Evolutionary conservation across 2,888 invertebrate species (phyloP).

Genomic region (Odontocolon sp.): DNA sequence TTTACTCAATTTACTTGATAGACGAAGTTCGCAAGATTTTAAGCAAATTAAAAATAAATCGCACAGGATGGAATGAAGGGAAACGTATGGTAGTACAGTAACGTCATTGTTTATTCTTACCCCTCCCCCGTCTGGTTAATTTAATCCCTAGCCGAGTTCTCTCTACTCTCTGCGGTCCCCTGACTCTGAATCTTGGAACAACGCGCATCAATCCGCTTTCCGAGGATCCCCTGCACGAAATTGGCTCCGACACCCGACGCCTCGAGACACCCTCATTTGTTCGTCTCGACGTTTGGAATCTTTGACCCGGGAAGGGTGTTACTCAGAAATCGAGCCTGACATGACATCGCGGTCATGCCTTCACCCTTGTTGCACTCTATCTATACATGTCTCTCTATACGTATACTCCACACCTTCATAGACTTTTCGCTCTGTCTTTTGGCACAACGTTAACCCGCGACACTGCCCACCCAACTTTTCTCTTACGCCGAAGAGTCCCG

Average conservation of each 20-base stretch:
- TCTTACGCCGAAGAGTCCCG: slow-evolving; percentile 36
- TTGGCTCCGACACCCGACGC: slow-evolving; percentile 46
- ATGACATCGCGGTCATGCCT: slow-evolving; percentile 12
- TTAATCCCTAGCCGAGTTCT: slow-evolving; percentile 8
- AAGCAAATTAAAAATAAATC: neutral
- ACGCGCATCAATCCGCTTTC: slow-evolving; percentile 54
- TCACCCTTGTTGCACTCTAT: neutral
- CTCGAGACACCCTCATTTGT: slow-evolving; percentile 54
- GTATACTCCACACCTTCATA: neutral
- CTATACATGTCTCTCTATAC: neutral
- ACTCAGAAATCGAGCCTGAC: slow-evolving; percentile 32
- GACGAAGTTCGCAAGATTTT: too few species aligned
- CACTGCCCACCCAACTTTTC: slow-evolving; percentile 47
- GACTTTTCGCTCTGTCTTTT: neutral
- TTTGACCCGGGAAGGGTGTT: slow-evolving; percentile 21
- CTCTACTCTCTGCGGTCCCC: neutral
- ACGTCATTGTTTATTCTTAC: slow-evolving; percentile 9
- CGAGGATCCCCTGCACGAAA: slow-evolving; percentile 41
- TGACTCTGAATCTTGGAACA: slow-evolving; percentile 23
- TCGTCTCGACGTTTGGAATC: slow-evolving; percentile 49
- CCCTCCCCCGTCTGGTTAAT: neutral
- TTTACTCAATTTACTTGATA: too few species aligned
- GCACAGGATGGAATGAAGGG: neutral
- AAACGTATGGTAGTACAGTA: neutral
- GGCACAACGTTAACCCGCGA: neutral